Evolutionary conservation across 2,797 vertebrate species (phyloP).

Genomic region (Argya squamiceps): DNA sequence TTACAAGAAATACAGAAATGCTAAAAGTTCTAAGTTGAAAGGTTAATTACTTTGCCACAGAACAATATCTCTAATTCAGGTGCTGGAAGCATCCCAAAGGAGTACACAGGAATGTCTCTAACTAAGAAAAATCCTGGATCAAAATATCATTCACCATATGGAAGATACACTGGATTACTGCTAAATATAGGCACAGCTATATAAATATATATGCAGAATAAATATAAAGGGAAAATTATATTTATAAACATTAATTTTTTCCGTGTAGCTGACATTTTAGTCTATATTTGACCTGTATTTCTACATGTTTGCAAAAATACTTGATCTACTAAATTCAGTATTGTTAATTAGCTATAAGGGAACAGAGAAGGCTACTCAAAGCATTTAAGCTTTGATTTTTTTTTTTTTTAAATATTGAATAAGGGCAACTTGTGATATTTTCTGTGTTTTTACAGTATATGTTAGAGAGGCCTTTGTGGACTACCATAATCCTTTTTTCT

Average conservation of each 20-base stretch:
- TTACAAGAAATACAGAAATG: neutral
- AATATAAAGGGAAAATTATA: neutral
- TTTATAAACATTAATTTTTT: neutral
- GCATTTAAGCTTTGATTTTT: neutral
- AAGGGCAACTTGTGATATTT: constrained; percentile 42
- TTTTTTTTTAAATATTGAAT: neutral
- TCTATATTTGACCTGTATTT: neutral
- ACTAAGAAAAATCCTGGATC: neutral
- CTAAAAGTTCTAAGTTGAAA: neutral
- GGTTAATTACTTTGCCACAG: neutral
- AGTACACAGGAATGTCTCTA: neutral
- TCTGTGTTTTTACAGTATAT: constrained; percentile 14
- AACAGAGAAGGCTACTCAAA: neutral
- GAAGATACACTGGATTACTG: neutral
- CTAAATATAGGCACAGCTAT: neutral
- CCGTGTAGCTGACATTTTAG: neutral
- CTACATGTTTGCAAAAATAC: neutral
- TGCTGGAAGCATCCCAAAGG: neutral
- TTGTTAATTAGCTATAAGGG: neutral
- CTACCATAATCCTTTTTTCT: constrained; percentile 24
- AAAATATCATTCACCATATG: neutral
- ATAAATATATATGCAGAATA: neutral
- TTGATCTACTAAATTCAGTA: neutral
- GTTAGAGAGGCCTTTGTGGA: constrained; percentile 23
- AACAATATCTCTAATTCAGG: neutral